A percentile compares a stretch with the other conserved stretches of the same genome.
These are phyloP conservation scores for Clarias gariepinus DNA, from an alignment of 2,113 vertebrate genomes.

Conservation along the genomic window DNA sequence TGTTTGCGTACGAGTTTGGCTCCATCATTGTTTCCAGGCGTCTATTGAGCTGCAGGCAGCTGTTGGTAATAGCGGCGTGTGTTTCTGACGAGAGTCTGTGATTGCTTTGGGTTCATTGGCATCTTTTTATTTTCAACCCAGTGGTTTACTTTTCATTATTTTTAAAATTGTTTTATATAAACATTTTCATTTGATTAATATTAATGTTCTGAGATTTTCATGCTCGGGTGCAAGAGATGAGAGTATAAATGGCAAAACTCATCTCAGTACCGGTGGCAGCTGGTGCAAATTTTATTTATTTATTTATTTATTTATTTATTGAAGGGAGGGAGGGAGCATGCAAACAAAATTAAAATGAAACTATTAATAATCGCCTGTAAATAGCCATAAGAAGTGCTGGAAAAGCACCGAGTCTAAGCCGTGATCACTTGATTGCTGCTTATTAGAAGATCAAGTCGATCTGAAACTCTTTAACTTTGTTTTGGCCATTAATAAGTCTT, in stretches of 20 bases:
- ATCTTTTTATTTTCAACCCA: not conserved
- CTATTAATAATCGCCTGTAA: too few species aligned
- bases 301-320: too few species aligned
- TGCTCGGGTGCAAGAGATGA: not conserved
- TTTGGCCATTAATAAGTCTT: too few species aligned
- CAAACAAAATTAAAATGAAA: too few species aligned
- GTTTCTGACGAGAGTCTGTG: not conserved
- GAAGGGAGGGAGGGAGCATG: too few species aligned
- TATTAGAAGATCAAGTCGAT: too few species aligned
- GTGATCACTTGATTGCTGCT: too few species aligned
- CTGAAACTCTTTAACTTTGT: too few species aligned
- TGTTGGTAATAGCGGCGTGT: not conserved
- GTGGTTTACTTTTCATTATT: not conserved
- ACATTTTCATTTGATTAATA: not conserved
- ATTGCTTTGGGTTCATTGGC: not conserved
- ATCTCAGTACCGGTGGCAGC: too few species aligned
- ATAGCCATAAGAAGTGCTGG: too few species aligned
- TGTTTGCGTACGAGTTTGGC: conserved; percentile 11
- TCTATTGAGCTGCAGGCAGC: not conserved
- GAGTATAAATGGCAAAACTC: not conserved
- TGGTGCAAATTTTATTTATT: too few species aligned
- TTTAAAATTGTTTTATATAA: not conserved
- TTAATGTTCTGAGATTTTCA: not conserved
- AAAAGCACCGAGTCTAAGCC: too few species aligned
- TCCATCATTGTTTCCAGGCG: conserved; percentile 25